Percentiles rank a stretch among this genome's conserved stretches.
Evolutionary conservation across 2,113 vertebrate genomes (phyloP).

Genomic region (Actinemys pallida): DNA sequence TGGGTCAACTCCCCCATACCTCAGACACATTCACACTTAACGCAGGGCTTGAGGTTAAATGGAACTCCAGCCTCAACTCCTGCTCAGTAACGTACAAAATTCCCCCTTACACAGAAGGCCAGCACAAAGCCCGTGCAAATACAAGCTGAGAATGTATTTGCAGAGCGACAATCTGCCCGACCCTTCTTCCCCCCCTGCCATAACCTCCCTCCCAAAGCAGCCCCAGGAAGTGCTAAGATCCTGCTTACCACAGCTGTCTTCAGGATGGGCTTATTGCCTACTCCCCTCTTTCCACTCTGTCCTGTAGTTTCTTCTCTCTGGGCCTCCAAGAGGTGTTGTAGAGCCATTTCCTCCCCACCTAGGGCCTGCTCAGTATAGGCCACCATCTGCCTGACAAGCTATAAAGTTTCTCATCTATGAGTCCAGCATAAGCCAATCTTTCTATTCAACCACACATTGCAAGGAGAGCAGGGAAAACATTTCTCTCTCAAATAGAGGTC

Average conservation of each 20-base stretch:
- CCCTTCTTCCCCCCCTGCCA: background rate
- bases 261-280: background rate
- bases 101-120: background rate
- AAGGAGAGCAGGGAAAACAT: background rate
- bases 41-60: background rate
- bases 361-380: rapidly evolving
- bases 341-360: background rate
- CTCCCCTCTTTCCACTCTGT: background rate
- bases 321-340: background rate
- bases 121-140: background rate
- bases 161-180: background rate
- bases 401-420: background rate
- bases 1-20: background rate
- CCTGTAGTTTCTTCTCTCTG: background rate
- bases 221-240: background rate
- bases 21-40: rapidly evolving
- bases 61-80: background rate
- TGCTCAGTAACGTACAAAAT: background rate
- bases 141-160: background rate
- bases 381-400: background rate
- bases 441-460: background rate
- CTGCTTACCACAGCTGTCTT: background rate
- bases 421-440: no score
- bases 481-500: background rate
- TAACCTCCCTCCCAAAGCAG: background rate